Evolutionary conservation across 2,888 invertebrate species (phyloP), one percentile per base, ranked within the genome.

Genomic region (Drosophila birchii): DNA sequence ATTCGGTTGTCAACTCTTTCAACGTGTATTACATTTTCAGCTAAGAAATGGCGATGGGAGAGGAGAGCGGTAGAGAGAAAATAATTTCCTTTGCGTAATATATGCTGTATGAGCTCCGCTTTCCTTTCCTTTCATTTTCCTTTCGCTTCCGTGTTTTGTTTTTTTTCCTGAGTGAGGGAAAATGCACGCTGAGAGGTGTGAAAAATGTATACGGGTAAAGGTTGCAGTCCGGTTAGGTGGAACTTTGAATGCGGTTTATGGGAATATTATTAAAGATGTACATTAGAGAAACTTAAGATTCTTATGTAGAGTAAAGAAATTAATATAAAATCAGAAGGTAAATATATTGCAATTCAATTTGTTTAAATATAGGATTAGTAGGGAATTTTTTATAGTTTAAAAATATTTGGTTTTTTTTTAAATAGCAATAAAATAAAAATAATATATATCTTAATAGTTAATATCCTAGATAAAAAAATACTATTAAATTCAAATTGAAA

Each of bases 1-100:
- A 75, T 83, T 83, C 63, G 82, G 89, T 82, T 85, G 85, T 89
- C 85, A 86, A 86, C 85, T 86, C 85, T 87, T 86, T 86, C 87
- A 81, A 88, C 84, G 84, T 88, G 89, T 88, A 86, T 88, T 86
- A 84, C 84, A 84, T 84, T 86, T 81, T 78, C 77, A 79, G 79
- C 67, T 49, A 39, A 61, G 62, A 26, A 68, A 47, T 76, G 76
- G 78, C 78, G 71, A 78, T 76, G 68, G 51, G 51, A 61, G 64
- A 64, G 57, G 47, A 49, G 34, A 26, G 74, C 59, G 51, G 58
- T 34, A 26, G 44, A 54, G 45, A 64, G 74, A 83, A 87, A 86
- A 82, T 76, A 88, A 80, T 89, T 86, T 83, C 88, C 86, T 75
- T 72, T 79, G 73, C 89, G 74, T 79, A 81, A 79, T 81, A 72